phyloP scores from a whole-genome alignment of 2,888 invertebrate species.

The Torymus aiolomorphi region DNA sequence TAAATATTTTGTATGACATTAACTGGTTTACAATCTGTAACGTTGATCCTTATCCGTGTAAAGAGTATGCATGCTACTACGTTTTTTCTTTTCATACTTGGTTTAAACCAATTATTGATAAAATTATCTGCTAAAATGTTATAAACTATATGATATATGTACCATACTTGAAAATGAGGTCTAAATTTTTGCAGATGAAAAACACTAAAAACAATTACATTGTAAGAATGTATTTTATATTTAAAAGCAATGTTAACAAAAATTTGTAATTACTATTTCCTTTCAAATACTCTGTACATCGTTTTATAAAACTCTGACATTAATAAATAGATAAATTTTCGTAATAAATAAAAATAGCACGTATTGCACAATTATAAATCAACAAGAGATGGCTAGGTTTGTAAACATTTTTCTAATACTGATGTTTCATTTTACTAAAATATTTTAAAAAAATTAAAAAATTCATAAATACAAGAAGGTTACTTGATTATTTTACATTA shows the following conservation, averaged over 20 bases:
- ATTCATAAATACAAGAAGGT: not conserved
- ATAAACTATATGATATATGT: constrained; percentile 21
- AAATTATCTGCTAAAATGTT: not conserved
- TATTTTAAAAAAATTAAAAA: not conserved
- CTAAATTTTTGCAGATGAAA: not conserved
- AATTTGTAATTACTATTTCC: too few species aligned
- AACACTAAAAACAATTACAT: constrained; percentile 18
- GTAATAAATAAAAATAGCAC: not conserved
- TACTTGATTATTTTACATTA: not conserved
- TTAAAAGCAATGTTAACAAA: constrained; percentile 31
- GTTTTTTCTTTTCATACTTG: not conserved
- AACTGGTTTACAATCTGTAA: constrained; percentile 12
- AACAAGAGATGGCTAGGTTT: constrained; percentile 20
- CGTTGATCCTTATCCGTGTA: not conserved
- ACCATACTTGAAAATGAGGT: too few species aligned
- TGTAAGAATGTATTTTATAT: not conserved
- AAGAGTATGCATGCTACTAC: not conserved
- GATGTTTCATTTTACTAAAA: constrained; percentile 2
- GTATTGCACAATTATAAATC: not conserved
- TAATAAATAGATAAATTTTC: constrained; percentile 15
- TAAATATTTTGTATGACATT: constrained; percentile 11
- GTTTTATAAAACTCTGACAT: constrained; percentile 29
- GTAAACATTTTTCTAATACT: constrained; percentile 32
- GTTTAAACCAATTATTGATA: not conserved
- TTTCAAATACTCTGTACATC: constrained; percentile 7